Evolutionary conservation across 1,140 invertebrate species (phyloP), one percentile per base, ranked within the genome.

Genomic region (Drosophila yakuba): DNA sequence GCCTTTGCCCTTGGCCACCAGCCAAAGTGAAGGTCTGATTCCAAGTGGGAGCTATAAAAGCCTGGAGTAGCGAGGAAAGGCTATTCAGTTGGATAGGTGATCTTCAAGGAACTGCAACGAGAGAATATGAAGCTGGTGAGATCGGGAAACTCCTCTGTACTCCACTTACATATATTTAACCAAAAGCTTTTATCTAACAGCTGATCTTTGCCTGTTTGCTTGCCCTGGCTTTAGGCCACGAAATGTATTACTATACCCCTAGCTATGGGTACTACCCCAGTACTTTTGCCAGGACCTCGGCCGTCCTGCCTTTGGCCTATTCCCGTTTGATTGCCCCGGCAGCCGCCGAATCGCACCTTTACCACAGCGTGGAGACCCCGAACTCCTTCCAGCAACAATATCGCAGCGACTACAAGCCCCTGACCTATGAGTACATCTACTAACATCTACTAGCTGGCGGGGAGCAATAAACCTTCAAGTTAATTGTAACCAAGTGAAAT

Each of bases 301-400:
- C 72, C 7, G 64, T 80, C 14, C 23, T 82, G 10, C 80, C 80
- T 1, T 32, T 91, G 74, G 89, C 89, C 69, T 91, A 91, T 57
- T 64, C 89, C 12, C 83, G 80, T 1, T 39, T 85, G 4, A 35
- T 91, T 47, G 51, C 80, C 10, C 64, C 80, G 10, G 68, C 71
- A n/a, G 71, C 48, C 23, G 55, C 56, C 15, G 72, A 89, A 36
- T 75, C 86, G 45, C 89, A 91, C 66, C 57, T 83, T 2, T 91
- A 91, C 23, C 90, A 91, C 63, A 91, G 89, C 47, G 89, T 91
- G 38, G 52, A 74, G 63, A 91, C 89, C 2, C 83, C 89, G 3
- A 78, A 62, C 67, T 91, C 89, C 14, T 91, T 89, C 28, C 89
- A 91, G 73, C 89, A 91, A 51, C 89, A 91, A n/a, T 91, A 91